Evolutionary conservation across 2,888 invertebrate genomes (phyloP), one percentile per base, ranked within the genome.

Genomic region (Philhelius pedissequus): DNA sequence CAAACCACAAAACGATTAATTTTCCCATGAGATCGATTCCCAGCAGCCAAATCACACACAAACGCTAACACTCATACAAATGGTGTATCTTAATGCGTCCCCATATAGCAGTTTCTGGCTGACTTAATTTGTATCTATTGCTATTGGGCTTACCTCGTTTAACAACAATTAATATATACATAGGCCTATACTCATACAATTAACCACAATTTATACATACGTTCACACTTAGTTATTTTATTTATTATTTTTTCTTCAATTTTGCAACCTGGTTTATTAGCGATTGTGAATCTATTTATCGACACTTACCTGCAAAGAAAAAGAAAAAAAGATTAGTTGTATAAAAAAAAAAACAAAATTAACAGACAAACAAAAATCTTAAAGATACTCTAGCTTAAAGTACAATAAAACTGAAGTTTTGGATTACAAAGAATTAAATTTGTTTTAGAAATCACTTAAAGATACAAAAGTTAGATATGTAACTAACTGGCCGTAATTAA

Each of bases 1-100:
- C 50, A 52, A 75, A 86, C 84, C 84, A 27, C 84, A 86, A 73
- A 86, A 77, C 69, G 80, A 80, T 86, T 86, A 77, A 81, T 81
- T 86, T 86, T 81, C 86, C 77, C 86, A 86, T 81, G 86, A 73
- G 73, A 80, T 62, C 40, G 68, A 80, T 62, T 40, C 43, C 45
- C 27, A 45, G 56, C 45, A 52, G 25, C 74, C 2, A 30, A 62
- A 18, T n/a, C 9, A 64, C 62, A 52, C 5, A 30, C 5, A 35
- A 4, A 18, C 35, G 6, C 35, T 50, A 5, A 22, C 48, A 25
- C 15, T 30, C 9, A 27, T 30, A 9, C 15, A 35, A 20, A 27
- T 35, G 48, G 54, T 54, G n/a, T n/a, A n/a, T 38, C 43, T 58
- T 40, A 43, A 50, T 35, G 25, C 9, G 56, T 66, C 56, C 38